Percentiles rank a stretch among this genome's conserved stretches.
These are phyloP conservation scores for Centropus unirufus DNA, from an alignment of 2,113 vertebrate genomes.

Conservation along the genomic window DNA sequence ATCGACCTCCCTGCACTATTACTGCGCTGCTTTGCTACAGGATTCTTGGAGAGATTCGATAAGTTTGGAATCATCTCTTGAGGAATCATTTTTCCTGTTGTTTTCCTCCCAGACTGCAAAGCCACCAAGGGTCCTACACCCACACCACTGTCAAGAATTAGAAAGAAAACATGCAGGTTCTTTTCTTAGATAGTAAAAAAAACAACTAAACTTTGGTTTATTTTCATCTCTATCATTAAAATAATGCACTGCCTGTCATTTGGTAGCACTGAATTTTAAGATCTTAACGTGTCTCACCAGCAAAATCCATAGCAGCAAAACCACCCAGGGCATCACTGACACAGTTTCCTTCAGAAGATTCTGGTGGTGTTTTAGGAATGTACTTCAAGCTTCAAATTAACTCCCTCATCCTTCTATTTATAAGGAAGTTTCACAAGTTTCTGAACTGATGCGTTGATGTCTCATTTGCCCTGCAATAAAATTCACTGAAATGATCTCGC, in stretches of 20 bases:
- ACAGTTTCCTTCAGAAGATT: not conserved
- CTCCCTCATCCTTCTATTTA: not conserved
- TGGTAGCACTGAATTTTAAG: not conserved
- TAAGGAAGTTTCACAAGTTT: not conserved
- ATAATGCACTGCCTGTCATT: not conserved
- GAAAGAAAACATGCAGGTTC: not conserved
- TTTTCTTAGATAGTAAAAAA: not conserved
- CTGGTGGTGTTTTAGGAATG: not conserved
- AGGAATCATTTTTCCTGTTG: not conserved
- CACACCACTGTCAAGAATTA: not conserved
- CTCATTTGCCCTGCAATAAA: not conserved
- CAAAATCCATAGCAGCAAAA: not conserved
- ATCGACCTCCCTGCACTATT: not conserved
- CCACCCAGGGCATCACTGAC: fast-evolving
- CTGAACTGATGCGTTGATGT: not conserved
- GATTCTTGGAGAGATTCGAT: not conserved
- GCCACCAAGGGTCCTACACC: not conserved
- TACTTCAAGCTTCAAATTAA: not conserved
- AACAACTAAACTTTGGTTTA: not conserved
- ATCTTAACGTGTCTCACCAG: not conserved
- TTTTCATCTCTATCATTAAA: not conserved
- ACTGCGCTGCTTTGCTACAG: not conserved
- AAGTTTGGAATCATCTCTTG: not conserved
- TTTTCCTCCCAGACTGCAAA: not conserved
- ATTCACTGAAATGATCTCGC: not conserved